phyloP scores from a whole-genome alignment of 2,888 invertebrate genomes.

The Troglohyphantes excavatus region DNA sequence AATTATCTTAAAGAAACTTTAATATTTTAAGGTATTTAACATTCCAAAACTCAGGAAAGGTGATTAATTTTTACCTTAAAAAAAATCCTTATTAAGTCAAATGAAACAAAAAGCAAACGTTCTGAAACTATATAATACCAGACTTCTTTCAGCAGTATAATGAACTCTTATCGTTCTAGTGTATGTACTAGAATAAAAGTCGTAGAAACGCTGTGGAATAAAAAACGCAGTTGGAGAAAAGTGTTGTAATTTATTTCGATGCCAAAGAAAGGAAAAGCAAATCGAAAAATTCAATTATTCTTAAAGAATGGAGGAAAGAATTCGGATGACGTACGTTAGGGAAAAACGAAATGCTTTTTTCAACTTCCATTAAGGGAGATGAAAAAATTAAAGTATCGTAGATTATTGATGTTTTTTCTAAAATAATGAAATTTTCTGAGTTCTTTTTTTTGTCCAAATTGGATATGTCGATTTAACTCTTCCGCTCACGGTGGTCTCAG shows the following conservation, averaged over 20 bases:
- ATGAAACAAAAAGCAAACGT: background rate
- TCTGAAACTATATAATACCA: background rate
- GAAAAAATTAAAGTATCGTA: background rate
- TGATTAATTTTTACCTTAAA: background rate
- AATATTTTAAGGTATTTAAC: background rate
- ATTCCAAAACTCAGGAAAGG: background rate
- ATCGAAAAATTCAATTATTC: conserved; percentile 65
- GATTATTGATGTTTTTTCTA: background rate
- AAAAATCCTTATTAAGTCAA: background rate
- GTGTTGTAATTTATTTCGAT: conserved; percentile 51
- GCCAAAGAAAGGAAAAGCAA: conserved; percentile 46
- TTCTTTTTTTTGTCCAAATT: too few relatives aligned
- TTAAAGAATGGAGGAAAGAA: conserved; percentile 8
- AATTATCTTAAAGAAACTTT: background rate
- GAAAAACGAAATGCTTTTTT: background rate
- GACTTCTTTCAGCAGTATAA: background rate
- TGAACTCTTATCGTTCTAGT: background rate
- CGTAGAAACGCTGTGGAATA: background rate
- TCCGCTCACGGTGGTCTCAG: too few relatives aligned
- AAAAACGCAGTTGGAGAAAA: background rate
- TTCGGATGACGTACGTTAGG: background rate
- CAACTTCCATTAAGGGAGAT: background rate
- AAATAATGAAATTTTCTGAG: too few relatives aligned
- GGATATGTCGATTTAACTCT: too few relatives aligned
- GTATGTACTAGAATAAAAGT: background rate